Base-by-base conservation (phyloP, 1,140 invertebrate species). In the Hypothenemus hampei region DNA sequence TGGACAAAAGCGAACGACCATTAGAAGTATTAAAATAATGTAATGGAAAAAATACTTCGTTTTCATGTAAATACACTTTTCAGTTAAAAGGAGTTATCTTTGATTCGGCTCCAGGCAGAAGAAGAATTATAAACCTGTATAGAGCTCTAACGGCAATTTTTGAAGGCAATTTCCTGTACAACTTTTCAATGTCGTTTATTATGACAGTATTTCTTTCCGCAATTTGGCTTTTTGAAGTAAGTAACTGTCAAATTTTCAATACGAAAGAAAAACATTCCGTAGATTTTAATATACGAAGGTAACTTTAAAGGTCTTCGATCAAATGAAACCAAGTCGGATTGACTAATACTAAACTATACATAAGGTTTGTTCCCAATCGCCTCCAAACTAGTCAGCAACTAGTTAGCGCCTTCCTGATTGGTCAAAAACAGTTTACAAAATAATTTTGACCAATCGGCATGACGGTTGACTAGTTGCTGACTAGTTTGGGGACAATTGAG, bases 31-130 rank as follows among this genome's bases (percentile, higher is more conserved):
- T 8, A 43, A 5, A 43, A 43, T n/a, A 21, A n/a, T 7, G 0
- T 43, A 5, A 31, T 8, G 26, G 26, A 11, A 23, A 4, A 31
- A 46, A 13, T 23, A 5, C 4, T 13, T 26, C 31, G 3, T 69
- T 77, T 23, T 59, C n/a, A n/a, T n/a, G n/a, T n/a, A n/a, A n/a
- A n/a, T n/a, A n/a, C n/a, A n/a, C n/a, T n/a, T n/a, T n/a, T n/a
- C n/a, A 82, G 70, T 76, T 89, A 3, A 79, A 79, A 59, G 86
- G 86, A 8, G 80, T 84, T 2, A 85, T 89, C 44, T 86, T 88
- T 64, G 87, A 89, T 65, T 88, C 85, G 45, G 81, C 81, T 7
- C 85, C 85, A 0, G 82, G 84, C 1, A 78, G 82, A 61, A 69
- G 81, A 31, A 74, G 80, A 39, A 61, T 85, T 15, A 58, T 71